Percentiles rank a stretch among this genome's conserved stretches.
phyloP scores from a whole-genome alignment of 2,888 invertebrate species.

The Melieria omissa region DNA sequence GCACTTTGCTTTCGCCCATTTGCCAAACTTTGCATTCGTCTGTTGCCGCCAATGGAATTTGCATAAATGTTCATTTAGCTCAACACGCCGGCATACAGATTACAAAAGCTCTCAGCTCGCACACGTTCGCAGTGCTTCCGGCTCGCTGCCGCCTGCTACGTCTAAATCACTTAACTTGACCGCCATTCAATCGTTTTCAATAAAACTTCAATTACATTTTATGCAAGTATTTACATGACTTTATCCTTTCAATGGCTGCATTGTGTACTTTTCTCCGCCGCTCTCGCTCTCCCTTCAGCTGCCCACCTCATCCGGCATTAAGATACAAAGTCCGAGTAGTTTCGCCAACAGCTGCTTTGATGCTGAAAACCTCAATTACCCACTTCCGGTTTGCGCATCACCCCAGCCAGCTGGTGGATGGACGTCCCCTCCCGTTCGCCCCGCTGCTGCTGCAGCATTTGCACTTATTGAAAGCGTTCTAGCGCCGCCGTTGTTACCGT shows the following conservation, averaged over 20 bases:
- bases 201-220: conserved; percentile 32
- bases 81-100: too few relatives aligned
- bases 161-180: conserved; percentile 32
- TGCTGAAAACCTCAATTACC: conserved; percentile 3
- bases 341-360: background rate
- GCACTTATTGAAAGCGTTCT: too few relatives aligned
- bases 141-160: background rate
- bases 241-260: conserved; percentile 12
- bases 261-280: background rate
- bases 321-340: background rate
- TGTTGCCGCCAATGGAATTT: too few relatives aligned
- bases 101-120: too few relatives aligned
- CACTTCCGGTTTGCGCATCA: background rate
- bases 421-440: background rate
- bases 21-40: too few relatives aligned
- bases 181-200: conserved; percentile 30
- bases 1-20: too few relatives aligned
- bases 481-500: too few relatives aligned
- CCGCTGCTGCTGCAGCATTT: too few relatives aligned
- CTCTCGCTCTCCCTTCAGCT: background rate
- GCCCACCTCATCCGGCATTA: too few relatives aligned
- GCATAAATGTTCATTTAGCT: too few relatives aligned
- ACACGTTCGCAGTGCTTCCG: too few relatives aligned
- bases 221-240: conserved; percentile 23
- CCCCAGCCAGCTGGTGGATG: background rate